Evolutionary conservation across 2,888 invertebrate genomes (phyloP), one percentile per base, ranked within the genome.

Genomic region (Drosophila helvetica): DNA sequence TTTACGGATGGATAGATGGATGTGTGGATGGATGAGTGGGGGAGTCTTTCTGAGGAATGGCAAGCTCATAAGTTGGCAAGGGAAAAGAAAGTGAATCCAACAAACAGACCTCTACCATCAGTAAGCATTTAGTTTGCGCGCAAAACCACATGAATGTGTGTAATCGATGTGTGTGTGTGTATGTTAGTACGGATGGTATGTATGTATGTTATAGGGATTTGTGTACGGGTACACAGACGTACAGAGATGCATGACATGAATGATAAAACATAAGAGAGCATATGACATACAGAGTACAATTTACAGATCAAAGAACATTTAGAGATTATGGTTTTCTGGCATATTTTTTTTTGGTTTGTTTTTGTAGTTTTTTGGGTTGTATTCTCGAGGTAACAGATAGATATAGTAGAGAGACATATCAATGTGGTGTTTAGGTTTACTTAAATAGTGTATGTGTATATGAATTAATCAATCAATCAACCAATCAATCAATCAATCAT

Each of bases 391-490:
- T 46, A 33, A 52, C 54, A 62, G 65, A 64, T 33, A 64, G 27
- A 64, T 45, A 45, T 27, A 46, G 46, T 25, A 53, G 56, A 48
- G 47, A 42, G 42, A 55, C 74, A 71, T 74, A 65, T 68, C 71
- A 74, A 71, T 74, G 70, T 66, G 63, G 54, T 69, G 52, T 75
- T 61, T 57, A 25, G 53, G 67, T 60, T 68, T 75, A 70, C 64
- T 71, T 77, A 58, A 85, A 67, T 73, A 75, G 66, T 67, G 61
- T 79, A 71, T 67, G 65, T 55, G 61, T 76, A 84, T 88, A 86
- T 88, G 88, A 84, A 88, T 86, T 75, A 88, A 86, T 86, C 86
- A 88, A 83, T 76, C 86, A 83, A 83, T 63, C 88, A 80, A 80
- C 68, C 81, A 79, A 79, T 60, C 75, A 79, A 83, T 63, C 88